Percentiles rank a stretch among this genome's conserved stretches.
Conservation (phyloP, 35 echinoderm and acorn worm genomes). For the Eucidaris tribuloides region DNA sequence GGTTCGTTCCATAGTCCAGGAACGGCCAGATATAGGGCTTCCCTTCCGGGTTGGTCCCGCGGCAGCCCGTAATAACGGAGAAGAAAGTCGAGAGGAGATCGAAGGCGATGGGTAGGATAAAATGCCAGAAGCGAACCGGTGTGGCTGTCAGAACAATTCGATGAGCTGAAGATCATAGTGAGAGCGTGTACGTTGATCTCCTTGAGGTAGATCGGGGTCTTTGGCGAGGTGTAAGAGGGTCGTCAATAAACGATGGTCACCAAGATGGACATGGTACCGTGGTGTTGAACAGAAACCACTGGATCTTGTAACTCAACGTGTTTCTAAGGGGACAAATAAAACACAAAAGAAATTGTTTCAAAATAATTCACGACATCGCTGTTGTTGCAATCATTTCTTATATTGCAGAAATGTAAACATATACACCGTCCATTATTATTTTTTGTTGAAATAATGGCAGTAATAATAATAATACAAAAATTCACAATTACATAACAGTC, state of each 20-base stretch:
- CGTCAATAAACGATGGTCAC: slow-evolving; percentile 52
- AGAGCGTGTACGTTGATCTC: slow-evolving; percentile 38
- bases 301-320: slow-evolving; percentile 43
- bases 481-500: no score
- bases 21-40: slow-evolving; percentile 38
- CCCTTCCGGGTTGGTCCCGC: slow-evolving; percentile 37
- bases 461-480: no score
- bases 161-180: slow-evolving; percentile 34
- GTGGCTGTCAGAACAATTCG: slow-evolving; percentile 40
- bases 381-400: no score
- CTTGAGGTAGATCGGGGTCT: background rate
- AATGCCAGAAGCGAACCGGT: slow-evolving; percentile 48
- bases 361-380: no score
- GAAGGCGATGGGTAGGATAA: slow-evolving; percentile 40
- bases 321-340: no score
- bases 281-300: slow-evolving; percentile 43
- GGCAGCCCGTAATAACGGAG: slow-evolving; percentile 29
- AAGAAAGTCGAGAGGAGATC: slow-evolving; percentile 29
- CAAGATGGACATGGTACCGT: background rate
- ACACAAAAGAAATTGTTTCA: no score
- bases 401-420: no score
- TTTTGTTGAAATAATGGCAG: no score
- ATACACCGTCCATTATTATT: no score
- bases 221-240: background rate
- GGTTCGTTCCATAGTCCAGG: slow-evolving; percentile 48